Evolutionary conservation across 2,797 vertebrate genomes (phyloP).

Genomic region (Chrosomus eos): DNA sequence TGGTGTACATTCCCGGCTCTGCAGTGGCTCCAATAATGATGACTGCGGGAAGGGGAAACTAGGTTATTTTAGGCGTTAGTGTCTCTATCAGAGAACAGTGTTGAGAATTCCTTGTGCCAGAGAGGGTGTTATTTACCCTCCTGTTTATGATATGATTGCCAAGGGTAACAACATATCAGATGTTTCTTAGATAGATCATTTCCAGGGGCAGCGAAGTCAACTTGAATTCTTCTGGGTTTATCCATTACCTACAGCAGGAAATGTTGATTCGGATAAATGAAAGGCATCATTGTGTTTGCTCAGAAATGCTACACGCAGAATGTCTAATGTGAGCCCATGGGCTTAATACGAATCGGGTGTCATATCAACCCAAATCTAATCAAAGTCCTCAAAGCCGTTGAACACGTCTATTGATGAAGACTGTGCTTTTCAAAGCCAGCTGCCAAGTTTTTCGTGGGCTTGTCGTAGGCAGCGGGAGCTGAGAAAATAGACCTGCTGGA

Average conservation of each 20-base stretch:
- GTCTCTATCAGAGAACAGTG: conserved; percentile 57
- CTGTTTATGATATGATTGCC: conserved; percentile 65
- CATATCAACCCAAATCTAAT: conserved; percentile 47
- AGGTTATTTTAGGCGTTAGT: conserved; percentile 64
- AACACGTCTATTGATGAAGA: conserved; percentile 44
- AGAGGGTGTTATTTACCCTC: conserved; percentile 61
- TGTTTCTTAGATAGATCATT: conserved; percentile 60
- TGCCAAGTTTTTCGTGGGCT: conserved; percentile 50
- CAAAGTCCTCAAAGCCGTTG: conserved; percentile 40
- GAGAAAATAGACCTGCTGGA: conserved; percentile 53
- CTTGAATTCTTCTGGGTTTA: conserved; percentile 56
- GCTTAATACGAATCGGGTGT: conserved; percentile 44
- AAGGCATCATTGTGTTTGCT: conserved; percentile 61
- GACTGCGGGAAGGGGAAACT: conserved; percentile 65
- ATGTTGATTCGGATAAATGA: conserved; percentile 57
- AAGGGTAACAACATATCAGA: conserved; percentile 61
- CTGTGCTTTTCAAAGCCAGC: conserved; percentile 48
- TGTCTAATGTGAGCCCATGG: conserved; percentile 55
- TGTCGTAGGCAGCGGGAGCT: conserved; percentile 40
- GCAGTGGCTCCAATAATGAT: conserved; percentile 64
- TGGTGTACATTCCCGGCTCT: conserved; percentile 61
- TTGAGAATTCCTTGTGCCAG: conserved; percentile 51
- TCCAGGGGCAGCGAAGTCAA: conserved; percentile 56
- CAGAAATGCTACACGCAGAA: conserved; percentile 49
- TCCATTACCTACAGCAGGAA: conserved; percentile 57